Evolutionary conservation across 2,888 invertebrate species (phyloP).

Genomic region (Rhaphigaster nebulosa): DNA sequence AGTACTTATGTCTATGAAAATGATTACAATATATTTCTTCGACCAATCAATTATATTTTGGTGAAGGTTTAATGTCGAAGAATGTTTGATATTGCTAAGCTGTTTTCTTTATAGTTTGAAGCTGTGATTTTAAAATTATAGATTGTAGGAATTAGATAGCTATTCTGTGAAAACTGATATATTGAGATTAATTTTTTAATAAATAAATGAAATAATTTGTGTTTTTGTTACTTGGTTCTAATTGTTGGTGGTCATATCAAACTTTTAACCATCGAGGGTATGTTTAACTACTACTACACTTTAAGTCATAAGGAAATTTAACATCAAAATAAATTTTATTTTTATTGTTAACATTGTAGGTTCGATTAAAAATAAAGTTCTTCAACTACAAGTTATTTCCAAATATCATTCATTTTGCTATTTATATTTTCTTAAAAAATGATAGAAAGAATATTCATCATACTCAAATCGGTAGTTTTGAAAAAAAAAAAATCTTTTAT

Average conservation of each 20-base stretch:
- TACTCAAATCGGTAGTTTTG: too few species aligned
- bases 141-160: background rate
- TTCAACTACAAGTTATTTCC: too few species aligned
- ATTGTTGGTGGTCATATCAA: background rate
- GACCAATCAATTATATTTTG: constrained; percentile 36
- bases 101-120: constrained; percentile 30
- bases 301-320: background rate
- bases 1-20: constrained; percentile 19
- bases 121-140: constrained; percentile 38
- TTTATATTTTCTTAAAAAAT: too few species aligned
- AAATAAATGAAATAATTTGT: background rate
- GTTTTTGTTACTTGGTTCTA: background rate
- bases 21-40: constrained; percentile 21
- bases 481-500: too few species aligned
- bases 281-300: background rate
- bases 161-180: constrained; percentile 4
- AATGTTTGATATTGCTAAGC: constrained; percentile 8
- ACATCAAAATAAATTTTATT: too few species aligned
- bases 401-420: too few species aligned
- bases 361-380: too few species aligned
- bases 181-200: constrained; percentile 46
- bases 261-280: too few species aligned
- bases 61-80: constrained; percentile 8
- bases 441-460: too few species aligned
- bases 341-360: too few species aligned